Evolutionary conservation across 2,888 invertebrate species (phyloP).

Genomic region (Neoscelio sp.): DNA sequence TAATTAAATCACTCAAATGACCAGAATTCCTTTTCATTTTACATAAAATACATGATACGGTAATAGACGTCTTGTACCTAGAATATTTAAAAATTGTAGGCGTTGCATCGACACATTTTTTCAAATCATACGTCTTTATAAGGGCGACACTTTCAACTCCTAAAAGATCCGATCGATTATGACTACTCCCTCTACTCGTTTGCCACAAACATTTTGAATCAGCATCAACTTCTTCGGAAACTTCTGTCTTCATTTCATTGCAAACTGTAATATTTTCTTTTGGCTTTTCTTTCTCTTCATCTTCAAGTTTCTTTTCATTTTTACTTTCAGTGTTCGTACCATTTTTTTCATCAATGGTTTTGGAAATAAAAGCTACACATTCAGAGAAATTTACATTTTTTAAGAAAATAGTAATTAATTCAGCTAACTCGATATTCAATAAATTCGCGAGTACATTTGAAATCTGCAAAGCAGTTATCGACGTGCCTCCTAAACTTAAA

Average conservation of each 20-base stretch:
- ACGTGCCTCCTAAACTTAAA: conserved; percentile 88
- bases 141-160: conserved; percentile 69
- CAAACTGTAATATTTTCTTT: not conserved
- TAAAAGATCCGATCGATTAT: not conserved
- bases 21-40: conserved; percentile 31
- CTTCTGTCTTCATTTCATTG: not conserved
- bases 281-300: not conserved
- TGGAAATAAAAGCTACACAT: conserved; percentile 77
- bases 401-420: conserved; percentile 85
- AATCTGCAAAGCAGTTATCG: conserved; percentile 87
- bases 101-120: conserved; percentile 93
- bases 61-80: conserved; percentile 74
- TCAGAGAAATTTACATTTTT: conserved; percentile 82
- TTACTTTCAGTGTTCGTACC: not conserved
- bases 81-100: conserved; percentile 85
- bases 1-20: not conserved
- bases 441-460: conserved; percentile 85
- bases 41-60: conserved; percentile 79
- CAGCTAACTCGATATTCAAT: conserved; percentile 83
- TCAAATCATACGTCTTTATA: conserved; percentile 85
- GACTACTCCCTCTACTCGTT: conserved; percentile 73
- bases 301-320: conserved; percentile 1
- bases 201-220: conserved; percentile 71
- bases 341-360: conserved; percentile 3
- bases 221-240: not conserved